Conservation (phyloP, 2,888 invertebrate genomes). For the Orthosia cruda region DNA sequence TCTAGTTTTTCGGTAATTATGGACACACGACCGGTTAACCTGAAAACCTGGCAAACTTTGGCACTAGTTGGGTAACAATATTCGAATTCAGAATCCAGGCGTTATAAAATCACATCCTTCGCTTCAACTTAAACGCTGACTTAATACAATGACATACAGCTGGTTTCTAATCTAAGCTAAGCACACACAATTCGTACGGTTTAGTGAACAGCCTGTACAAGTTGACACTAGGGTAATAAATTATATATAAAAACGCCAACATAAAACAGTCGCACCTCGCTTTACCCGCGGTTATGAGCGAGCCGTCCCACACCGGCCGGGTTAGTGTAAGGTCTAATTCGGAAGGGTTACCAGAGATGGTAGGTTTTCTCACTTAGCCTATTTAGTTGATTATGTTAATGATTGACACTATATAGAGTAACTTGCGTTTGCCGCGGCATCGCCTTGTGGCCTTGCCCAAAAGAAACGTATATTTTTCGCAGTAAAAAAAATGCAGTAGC, state of each 20-base stretch:
- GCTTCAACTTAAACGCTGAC: not conserved
- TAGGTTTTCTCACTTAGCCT: not conserved
- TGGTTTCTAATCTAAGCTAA: not conserved
- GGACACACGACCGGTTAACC: no score
- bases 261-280: slow-evolving; percentile 78
- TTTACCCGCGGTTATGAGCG: slow-evolving; percentile 68
- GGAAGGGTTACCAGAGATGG: not conserved
- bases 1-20: no score
- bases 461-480: no score
- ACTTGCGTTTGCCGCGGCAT: no score
- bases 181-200: not conserved
- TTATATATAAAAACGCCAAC: slow-evolving; percentile 75
- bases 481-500: no score
- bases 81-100: no score
- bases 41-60: no score
- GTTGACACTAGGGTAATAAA: slow-evolving; percentile 71
- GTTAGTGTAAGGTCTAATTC: not conserved
- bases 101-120: not conserved
- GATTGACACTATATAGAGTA: not conserved
- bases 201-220: slow-evolving; percentile 64
- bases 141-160: not conserved
- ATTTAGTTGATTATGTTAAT: not conserved
- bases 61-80: no score
- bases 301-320: slow-evolving; percentile 50
- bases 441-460: no score